Evolutionary conservation across 2,113 vertebrate genomes (phyloP).

Genomic region (Petrocephalus zakoni): DNA sequence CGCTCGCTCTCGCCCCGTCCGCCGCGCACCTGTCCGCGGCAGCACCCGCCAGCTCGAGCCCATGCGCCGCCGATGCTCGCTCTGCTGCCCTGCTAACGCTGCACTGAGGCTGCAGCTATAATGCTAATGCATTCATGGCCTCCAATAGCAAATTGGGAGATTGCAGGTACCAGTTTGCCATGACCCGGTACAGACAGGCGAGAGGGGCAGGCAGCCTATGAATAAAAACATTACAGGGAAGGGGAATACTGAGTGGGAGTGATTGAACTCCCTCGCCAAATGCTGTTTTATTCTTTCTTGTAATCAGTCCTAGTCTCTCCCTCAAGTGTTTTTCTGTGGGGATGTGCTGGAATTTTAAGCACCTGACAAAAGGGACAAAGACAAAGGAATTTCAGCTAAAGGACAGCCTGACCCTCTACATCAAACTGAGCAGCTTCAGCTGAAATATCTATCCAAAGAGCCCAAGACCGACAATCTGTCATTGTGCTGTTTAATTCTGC

Average conservation of each 20-base stretch:
- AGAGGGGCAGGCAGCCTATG: background rate
- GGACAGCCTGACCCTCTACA: background rate
- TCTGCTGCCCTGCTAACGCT: background rate
- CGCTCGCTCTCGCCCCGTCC: background rate
- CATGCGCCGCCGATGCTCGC: background rate
- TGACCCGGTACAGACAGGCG: slow-evolving; percentile 7
- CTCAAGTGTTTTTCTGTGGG: background rate
- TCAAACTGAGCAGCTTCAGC: background rate
- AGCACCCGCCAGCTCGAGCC: background rate
- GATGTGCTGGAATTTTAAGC: slow-evolving; percentile 2
- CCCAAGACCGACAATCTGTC: background rate
- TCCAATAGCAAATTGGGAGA: background rate
- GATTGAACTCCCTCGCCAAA: background rate
- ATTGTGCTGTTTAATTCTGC: background rate
- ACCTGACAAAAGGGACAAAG: slow-evolving; percentile 7
- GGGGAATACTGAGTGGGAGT: slow-evolving; percentile 2
- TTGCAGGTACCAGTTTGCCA: background rate
- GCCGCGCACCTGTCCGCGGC: background rate
- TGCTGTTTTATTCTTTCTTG: background rate
- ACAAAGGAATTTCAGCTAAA: slow-evolving; percentile 1
- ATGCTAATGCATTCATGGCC: background rate
- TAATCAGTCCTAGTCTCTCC: background rate
- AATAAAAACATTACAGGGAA: slow-evolving; percentile 13
- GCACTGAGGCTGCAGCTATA: background rate
- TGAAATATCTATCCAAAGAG: background rate